Percentiles rank a stretch among this genome's conserved stretches.
Evolutionary conservation across 2,113 vertebrate species (phyloP).

Genomic region (Nesogale talazaci): DNA sequence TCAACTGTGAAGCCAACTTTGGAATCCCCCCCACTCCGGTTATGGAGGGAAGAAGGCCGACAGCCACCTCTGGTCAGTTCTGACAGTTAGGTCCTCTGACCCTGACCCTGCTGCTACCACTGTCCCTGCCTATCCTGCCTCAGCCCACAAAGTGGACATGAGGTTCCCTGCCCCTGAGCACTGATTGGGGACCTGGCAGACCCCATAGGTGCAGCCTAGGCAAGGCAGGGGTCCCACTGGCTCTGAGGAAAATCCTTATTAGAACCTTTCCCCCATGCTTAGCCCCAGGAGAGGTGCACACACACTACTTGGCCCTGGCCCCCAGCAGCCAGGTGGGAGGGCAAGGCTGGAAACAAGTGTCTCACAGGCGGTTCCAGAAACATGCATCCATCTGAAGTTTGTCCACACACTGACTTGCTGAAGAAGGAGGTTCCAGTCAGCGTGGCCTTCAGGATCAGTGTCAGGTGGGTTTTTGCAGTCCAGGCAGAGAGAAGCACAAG

Average conservation of each 20-base stretch:
- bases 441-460: not conserved
- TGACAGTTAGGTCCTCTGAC: not conserved
- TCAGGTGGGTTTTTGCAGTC: not conserved
- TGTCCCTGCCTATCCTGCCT: not conserved
- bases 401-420: not conserved
- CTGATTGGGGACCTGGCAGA: not conserved
- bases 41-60: not conserved
- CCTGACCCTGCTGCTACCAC: not conserved
- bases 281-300: rapidly evolving
- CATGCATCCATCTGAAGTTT: not conserved
- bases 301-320: not conserved
- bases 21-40: not conserved
- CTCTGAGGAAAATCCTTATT: not conserved
- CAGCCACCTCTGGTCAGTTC: not conserved
- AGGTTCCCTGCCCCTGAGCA: not conserved
- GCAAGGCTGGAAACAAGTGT: not conserved
- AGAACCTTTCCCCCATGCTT: too few relatives aligned
- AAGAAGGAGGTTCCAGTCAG: not conserved
- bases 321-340: not conserved
- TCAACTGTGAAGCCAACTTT: not conserved
- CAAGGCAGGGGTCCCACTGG: not conserved
- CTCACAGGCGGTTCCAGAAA: not conserved
- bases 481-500: not conserved
- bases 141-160: not conserved
- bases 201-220: not conserved